A percentile compares a stretch with the other conserved stretches of the same genome.
phyloP scores from a whole-genome alignment of 2,797 vertebrate species.

The Leptoclinus maculatus region DNA sequence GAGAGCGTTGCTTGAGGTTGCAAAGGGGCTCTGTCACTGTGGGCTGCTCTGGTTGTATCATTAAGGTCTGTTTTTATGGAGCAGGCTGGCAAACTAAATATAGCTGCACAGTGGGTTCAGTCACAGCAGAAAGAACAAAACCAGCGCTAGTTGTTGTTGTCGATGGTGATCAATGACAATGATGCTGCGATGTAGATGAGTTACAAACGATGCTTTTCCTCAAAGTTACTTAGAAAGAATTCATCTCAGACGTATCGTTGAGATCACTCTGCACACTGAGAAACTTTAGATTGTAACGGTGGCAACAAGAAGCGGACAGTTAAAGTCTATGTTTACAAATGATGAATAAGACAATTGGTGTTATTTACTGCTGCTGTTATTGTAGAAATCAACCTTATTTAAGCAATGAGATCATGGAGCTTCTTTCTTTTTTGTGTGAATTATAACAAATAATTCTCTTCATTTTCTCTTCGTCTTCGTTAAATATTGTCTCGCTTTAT shows the following conservation, averaged over 20 bases:
- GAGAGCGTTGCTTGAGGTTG: constrained; percentile 57
- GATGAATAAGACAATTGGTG: background rate
- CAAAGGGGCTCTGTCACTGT: constrained; percentile 45
- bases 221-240: constrained; percentile 2
- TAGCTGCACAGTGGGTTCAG: constrained; percentile 59
- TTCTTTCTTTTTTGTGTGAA: too few relatives aligned
- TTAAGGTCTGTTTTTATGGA: constrained; percentile 69
- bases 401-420: too few relatives aligned
- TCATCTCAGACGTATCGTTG: background rate
- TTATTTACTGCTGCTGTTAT: background rate
- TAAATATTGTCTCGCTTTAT: too few relatives aligned
- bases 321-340: too few relatives aligned
- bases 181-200: constrained; percentile 22
- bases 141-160: constrained; percentile 29
- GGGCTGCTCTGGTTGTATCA: constrained; percentile 75
- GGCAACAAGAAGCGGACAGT: background rate
- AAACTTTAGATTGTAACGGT: too few relatives aligned
- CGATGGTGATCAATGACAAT: constrained; percentile 26
- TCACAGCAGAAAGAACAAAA: constrained; percentile 46
- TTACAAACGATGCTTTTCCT: constrained; percentile 19
- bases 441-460: too few relatives aligned
- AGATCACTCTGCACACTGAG: too few relatives aligned
- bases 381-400: too few relatives aligned
- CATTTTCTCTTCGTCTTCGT: too few relatives aligned
- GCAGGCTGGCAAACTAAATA: constrained; percentile 71